Conservation (phyloP, 2,888 invertebrate species). For the Ommatoiulus sabulosus region DNA sequence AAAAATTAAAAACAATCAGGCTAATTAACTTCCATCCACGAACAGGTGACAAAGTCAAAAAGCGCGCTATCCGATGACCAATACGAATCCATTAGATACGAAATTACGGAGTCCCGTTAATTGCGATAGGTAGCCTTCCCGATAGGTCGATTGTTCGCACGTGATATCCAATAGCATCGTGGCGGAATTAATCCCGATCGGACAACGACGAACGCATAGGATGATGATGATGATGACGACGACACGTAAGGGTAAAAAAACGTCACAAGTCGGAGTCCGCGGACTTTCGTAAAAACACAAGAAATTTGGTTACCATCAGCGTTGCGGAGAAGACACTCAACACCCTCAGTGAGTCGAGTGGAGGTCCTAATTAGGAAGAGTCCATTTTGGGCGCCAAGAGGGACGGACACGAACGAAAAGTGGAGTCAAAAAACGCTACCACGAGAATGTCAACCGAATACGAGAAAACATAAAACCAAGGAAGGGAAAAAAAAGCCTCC, state of each 20-base stretch:
- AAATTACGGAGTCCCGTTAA: not conserved
- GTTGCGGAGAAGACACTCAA: not conserved
- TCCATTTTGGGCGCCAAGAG: not conserved
- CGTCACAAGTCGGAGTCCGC: not conserved
- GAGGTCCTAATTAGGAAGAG: conserved; percentile 55
- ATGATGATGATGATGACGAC: not conserved
- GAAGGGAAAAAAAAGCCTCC: not conserved
- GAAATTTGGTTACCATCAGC: conserved; percentile 13
- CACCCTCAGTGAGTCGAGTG: not conserved
- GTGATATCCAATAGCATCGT: conserved; percentile 38
- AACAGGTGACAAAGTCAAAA: not conserved
- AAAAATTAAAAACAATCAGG: not conserved
- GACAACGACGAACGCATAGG: not conserved
- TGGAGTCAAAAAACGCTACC: not conserved
- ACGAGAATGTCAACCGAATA: not conserved
- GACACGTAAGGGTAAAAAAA: not conserved
- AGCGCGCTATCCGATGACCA: not conserved
- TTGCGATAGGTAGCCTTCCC: conserved; percentile 1
- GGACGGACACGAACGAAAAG: not conserved
- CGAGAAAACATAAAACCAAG: not conserved
- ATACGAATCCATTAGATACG: not conserved
- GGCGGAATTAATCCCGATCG: not conserved
- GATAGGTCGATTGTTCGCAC: conserved; percentile 41
- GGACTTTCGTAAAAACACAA: not conserved
- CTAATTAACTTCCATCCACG: not conserved